Evolutionary conservation across 2,797 vertebrate species (phyloP).

Genomic region (Chrosomus eos): DNA sequence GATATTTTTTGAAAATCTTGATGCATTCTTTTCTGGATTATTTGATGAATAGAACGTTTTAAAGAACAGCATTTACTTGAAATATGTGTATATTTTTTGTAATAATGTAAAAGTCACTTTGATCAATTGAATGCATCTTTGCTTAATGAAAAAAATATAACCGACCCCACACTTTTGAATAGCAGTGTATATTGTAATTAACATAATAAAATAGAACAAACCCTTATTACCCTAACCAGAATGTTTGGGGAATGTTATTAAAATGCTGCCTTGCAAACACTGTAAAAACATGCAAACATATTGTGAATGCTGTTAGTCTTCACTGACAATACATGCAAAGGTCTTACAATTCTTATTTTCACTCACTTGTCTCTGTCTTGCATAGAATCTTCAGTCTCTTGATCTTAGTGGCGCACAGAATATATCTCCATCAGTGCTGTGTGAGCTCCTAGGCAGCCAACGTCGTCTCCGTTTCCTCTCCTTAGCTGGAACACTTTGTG

Average conservation of each 20-base stretch:
- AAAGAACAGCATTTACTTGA: neutral
- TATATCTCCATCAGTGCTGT: slow-evolving; percentile 70
- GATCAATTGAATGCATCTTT: neutral
- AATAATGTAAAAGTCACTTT: neutral
- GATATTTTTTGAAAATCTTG: neutral
- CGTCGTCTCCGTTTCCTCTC: slow-evolving; percentile 75
- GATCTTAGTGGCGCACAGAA: slow-evolving; percentile 70
- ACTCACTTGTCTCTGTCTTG: neutral
- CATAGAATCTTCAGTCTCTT: slow-evolving; percentile 70
- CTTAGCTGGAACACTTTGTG: slow-evolving; percentile 77
- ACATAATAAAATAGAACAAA: neutral
- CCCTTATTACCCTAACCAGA: neutral
- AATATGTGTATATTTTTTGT: neutral
- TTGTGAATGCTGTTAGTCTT: neutral
- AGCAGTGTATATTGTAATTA: neutral
- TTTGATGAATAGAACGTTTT: neutral
- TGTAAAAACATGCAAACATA: neutral
- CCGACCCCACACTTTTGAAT: neutral
- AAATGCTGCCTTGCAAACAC: neutral
- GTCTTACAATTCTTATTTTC: neutral
- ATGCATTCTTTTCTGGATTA: neutral
- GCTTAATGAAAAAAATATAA: neutral
- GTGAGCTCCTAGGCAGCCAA: slow-evolving; percentile 72
- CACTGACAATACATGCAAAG: neutral
- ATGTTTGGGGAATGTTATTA: neutral